These are phyloP conservation scores for Drosophila acutilabella DNA, from an alignment of 2,888 invertebrate genomes.

Conservation along the genomic window DNA sequence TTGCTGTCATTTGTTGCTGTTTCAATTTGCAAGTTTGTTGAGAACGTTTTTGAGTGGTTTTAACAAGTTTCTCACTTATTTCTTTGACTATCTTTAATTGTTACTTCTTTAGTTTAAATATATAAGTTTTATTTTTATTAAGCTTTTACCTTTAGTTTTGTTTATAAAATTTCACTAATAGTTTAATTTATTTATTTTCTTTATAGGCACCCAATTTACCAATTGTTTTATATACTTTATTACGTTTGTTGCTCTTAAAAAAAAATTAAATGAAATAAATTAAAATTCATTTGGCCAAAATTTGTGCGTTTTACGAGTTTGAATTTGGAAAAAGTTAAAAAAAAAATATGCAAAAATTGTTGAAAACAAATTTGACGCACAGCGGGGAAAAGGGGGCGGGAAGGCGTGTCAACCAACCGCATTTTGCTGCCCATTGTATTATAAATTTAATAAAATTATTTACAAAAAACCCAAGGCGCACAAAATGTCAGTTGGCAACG, in stretches of 20 bases:
- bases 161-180: slow-evolving; percentile 84
- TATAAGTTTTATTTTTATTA: slow-evolving; percentile 57
- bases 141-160: slow-evolving; percentile 31
- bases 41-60: slow-evolving; percentile 85
- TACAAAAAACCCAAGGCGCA: slow-evolving; percentile 65
- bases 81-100: slow-evolving; percentile 56
- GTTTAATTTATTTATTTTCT: slow-evolving; percentile 75
- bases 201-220: slow-evolving; percentile 85
- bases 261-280: slow-evolving; percentile 33
- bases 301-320: slow-evolving; percentile 50
- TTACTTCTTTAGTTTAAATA: slow-evolving; percentile 67
- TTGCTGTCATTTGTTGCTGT: slow-evolving; percentile 34
- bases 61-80: slow-evolving; percentile 54
- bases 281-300: slow-evolving; percentile 56
- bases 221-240: slow-evolving; percentile 72
- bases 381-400: neutral
- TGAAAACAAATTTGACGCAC: slow-evolving; percentile 31
- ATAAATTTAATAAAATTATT: slow-evolving; percentile 81
- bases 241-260: slow-evolving; percentile 28
- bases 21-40: slow-evolving; percentile 69
- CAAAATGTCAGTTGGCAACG: slow-evolving; percentile 22
- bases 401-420: slow-evolving; percentile 34
- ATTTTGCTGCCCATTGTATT: slow-evolving; percentile 43
- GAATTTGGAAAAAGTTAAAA: slow-evolving; percentile 31
- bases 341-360: slow-evolving; percentile 28